Evolutionary conservation across 2,888 invertebrate species (phyloP), one percentile per base, ranked within the genome.

Genomic region (Endomychus coccineus): DNA sequence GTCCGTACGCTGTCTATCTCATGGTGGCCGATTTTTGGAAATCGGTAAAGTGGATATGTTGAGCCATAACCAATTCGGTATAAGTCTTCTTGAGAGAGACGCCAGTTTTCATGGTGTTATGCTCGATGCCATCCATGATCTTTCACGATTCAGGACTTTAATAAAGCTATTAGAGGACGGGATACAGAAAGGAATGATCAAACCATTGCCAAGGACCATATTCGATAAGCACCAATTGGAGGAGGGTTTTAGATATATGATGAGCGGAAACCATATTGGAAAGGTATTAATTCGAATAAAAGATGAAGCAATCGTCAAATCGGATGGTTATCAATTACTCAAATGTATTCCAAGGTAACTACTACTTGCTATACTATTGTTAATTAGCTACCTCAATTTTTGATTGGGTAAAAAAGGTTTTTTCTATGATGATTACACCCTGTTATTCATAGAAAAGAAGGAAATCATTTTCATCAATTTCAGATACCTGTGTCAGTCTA

Each of bases 41-140:
- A n/a, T n/a, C n/a, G n/a, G n/a, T n/a, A n/a, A n/a, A n/a, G n/a
- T n/a, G n/a, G n/a, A n/a, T n/a, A n/a, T n/a, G n/a, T n/a, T n/a
- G n/a, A n/a, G n/a, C n/a, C n/a, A n/a, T n/a, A n/a, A n/a, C n/a
- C n/a, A n/a, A n/a, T n/a, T n/a, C n/a, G n/a, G n/a, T n/a, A n/a
- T n/a, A n/a, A n/a, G n/a, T n/a, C 59, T 75, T 4, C 83, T 88
- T 58, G 63, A 83, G 32, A 79, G 77, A 43, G 82, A 85, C 54
- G 70, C 80, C 16, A 77, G 78, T 43, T 83, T 88, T 66, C 81
- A 84, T 56, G 83, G 85, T n/a, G 74, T 88, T 21, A 69, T 85
- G 46, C 66, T 88, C 35, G 87, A 88, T 58, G 70, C 13, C 11
- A 9, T 27, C 3, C 7, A 13, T 7, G 27, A 27, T n/a, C n/a